Conservation (phyloP, 2,888 invertebrate species). For the Leptopterna dolabrata region DNA sequence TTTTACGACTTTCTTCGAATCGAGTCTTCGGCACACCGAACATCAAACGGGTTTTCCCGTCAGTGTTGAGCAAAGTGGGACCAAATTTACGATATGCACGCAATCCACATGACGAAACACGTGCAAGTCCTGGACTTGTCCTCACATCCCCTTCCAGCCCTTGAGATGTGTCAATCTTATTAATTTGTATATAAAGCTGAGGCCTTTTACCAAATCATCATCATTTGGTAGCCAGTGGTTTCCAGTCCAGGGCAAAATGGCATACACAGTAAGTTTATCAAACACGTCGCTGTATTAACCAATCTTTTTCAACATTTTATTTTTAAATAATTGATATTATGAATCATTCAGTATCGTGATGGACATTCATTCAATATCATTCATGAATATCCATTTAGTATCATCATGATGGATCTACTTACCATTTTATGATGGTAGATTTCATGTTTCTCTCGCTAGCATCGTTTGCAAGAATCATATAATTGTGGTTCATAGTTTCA, state of each 20-base stretch:
- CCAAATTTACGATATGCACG: background rate
- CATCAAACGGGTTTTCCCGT: background rate
- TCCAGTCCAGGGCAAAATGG: background rate
- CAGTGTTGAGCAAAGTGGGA: background rate
- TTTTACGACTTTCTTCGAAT: background rate
- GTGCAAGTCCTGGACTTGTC: background rate
- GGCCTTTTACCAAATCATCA: background rate
- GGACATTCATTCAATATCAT: no score
- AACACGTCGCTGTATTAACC: no score
- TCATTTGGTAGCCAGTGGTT: background rate
- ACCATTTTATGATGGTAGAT: no score
- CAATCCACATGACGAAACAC: background rate
- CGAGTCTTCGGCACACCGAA: background rate
- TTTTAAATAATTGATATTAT: no score
- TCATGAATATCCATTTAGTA: no score
- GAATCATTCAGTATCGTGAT: no score
- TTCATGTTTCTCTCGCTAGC: no score
- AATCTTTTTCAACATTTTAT: no score
- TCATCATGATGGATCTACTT: no score
- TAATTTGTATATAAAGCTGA: background rate
- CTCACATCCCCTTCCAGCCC: background rate
- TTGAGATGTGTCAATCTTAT: background rate
- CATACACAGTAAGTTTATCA: background rate
- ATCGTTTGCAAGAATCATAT: no score
- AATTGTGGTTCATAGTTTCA: no score